These are phyloP conservation scores for Sepioteuthis lessoniana DNA, from an alignment of 2,888 invertebrate species.

Conservation along the genomic window DNA sequence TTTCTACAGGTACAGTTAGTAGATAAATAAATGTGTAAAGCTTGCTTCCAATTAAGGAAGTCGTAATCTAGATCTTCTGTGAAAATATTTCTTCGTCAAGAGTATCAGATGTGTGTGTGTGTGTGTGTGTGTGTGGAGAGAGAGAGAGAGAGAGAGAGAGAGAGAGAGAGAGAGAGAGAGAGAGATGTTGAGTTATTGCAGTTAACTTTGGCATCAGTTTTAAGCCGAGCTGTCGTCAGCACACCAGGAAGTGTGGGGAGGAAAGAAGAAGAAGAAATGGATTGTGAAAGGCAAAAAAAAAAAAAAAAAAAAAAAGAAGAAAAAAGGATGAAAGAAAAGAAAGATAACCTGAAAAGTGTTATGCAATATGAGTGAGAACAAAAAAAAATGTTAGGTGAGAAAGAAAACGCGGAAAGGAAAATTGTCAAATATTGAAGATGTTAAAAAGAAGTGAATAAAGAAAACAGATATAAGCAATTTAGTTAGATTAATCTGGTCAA, in stretches of 20 bases:
- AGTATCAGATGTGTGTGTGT: neutral
- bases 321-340: neutral
- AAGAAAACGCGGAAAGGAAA: no score
- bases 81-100: neutral
- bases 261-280: no score
- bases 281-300: neutral
- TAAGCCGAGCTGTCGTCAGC: neutral
- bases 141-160: neutral
- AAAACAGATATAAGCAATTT: neutral
- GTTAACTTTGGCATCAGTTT: neutral
- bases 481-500: neutral
- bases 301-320: neutral
- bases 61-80: neutral
- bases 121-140: neutral
- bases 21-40: neutral
- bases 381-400: no score
- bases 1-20: neutral
- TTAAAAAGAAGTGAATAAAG: no score
- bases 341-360: no score
- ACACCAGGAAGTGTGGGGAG: neutral
- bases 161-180: neutral
- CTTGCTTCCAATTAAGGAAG: neutral
- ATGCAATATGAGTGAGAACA: no score
- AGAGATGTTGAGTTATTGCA: neutral
- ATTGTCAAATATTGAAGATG: no score